Conservation (phyloP, 2,797 vertebrate species). For the Myoxocephalus aenaeus region DNA sequence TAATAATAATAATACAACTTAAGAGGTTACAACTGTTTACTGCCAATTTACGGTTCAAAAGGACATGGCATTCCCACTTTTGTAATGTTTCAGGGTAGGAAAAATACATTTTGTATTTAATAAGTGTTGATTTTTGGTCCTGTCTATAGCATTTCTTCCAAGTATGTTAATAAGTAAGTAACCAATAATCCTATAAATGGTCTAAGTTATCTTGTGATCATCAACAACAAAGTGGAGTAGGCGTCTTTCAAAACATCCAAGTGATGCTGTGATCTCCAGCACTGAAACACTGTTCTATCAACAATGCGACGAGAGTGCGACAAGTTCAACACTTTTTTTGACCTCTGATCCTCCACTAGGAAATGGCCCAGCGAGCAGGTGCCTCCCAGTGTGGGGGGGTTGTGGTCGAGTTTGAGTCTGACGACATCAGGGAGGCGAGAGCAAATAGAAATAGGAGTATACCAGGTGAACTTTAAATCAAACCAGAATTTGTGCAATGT, state of each 20-base stretch:
- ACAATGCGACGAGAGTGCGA: constrained; percentile 28
- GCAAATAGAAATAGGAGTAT: constrained; percentile 66
- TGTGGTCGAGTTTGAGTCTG: constrained; percentile 79
- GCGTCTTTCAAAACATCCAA: background rate
- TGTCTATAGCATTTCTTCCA: background rate
- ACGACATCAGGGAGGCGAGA: constrained; percentile 71
- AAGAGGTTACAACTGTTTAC: constrained; percentile 2
- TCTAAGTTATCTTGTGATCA: background rate
- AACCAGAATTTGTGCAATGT: background rate
- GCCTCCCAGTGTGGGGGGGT: constrained; percentile 74
- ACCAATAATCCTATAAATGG: background rate
- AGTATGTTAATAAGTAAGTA: constrained; percentile 4
- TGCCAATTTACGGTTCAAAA: constrained; percentile 10
- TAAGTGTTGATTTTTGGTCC: constrained; percentile 9
- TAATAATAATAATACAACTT: background rate
- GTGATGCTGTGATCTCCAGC: constrained; percentile 8
- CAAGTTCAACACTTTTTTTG: constrained; percentile 49
- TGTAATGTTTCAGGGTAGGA: background rate
- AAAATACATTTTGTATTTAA: background rate
- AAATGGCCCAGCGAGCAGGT: constrained; percentile 82
- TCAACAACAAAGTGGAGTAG: background rate
- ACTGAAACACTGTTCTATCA: constrained; percentile 7
- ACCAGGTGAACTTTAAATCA: constrained; percentile 75
- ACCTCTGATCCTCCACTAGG: constrained; percentile 50
- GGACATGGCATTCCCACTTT: background rate